phyloP scores from a whole-genome alignment of 2,888 invertebrate genomes.

The Acronicta psi region DNA sequence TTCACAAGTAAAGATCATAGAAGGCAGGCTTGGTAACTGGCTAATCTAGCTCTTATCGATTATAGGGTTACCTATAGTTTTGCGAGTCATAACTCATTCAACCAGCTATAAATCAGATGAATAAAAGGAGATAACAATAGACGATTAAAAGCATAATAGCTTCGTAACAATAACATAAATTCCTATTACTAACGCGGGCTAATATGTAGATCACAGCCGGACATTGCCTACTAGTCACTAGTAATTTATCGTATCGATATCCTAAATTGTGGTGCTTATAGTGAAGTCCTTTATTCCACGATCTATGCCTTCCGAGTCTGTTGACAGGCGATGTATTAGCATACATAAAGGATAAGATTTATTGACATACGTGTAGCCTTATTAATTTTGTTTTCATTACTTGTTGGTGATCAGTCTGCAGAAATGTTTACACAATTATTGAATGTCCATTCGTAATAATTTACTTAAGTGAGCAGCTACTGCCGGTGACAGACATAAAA shows the following conservation, averaged over 20 bases:
- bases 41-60: no score
- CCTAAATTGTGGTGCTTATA: constrained; percentile 44
- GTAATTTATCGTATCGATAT: constrained; percentile 42
- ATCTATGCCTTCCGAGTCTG: constrained; percentile 39
- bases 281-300: constrained; percentile 30
- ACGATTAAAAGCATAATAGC: not conserved
- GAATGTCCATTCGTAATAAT: no score
- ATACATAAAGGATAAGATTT: constrained; percentile 19
- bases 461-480: no score
- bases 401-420: no score
- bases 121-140: no score
- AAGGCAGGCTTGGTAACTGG: no score
- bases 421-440: no score
- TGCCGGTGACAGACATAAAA: no score
- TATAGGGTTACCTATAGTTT: no score
- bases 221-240: constrained; percentile 35
- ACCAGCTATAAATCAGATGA: no score
- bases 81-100: no score
- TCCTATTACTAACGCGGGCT: constrained; percentile 8
- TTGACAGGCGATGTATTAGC: constrained; percentile 14
- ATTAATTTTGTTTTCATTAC: constrained; percentile 1
- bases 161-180: constrained; percentile 29
- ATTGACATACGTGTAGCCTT: constrained; percentile 5
- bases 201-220: constrained; percentile 40
- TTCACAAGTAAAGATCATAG: no score